Base-by-base conservation (phyloP, 2,888 invertebrate genomes). In the Synergus umbraculus region DNA sequence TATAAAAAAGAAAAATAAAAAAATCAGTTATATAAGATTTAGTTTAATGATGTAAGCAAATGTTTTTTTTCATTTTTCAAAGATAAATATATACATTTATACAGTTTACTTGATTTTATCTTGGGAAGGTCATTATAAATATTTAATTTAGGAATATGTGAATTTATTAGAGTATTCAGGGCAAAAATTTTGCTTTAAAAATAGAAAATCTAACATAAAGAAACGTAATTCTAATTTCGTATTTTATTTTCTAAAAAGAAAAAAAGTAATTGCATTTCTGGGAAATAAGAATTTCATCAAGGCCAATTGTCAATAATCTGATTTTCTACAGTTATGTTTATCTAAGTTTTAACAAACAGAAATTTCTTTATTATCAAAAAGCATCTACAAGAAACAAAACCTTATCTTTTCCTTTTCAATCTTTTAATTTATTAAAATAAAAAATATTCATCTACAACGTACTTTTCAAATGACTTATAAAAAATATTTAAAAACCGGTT, bases 11-110 rank as follows among this genome's bases (percentile, higher is more conserved):
- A 15, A 37, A 22, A 73, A 58, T 49, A 46, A 43, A 64, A 63
- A 79, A 76, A 15, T 63, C n/a, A 76, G 60, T 76, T 64, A 60
- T 44, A 29, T 18, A 67, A 22, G 44, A 9, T 37, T 67, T 67
- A 37, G 12, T 67, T 67, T 1, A 58, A 76, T 49, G 10, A 12
- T 18, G 22, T 76, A 76, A 22, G 15, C n/a, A n/a, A 76, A 22
- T 13, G 12, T 29, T 22, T 60, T 10, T 8, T n/a, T 2, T 54
- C n/a, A 54, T 49, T 49, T 15, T 15, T 49, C 5, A 15, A 49
- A 37, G 5, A 37, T 37, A 37, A 37, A 37, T 37, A 37, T 37
- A 46, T 15, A 46, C 4, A 46, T 46, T 46, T 46, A 12, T 13
- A 15, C 13, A 12, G 4, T 13, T 46, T 46, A 15, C 4, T 46